phyloP scores from a whole-genome alignment of 1,140 invertebrate genomes.

The Elymnias hypermnestra region DNA sequence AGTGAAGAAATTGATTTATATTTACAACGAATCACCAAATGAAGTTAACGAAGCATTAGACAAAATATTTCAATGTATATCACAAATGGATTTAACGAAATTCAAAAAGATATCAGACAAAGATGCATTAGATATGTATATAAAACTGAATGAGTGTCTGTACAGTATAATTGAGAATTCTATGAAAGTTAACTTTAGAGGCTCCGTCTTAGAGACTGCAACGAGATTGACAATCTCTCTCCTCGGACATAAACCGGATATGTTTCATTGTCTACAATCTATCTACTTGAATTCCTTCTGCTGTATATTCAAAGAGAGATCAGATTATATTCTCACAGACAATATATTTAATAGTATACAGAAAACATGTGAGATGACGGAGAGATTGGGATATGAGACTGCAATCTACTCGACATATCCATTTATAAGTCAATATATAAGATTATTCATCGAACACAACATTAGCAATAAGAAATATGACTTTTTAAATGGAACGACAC shows the following conservation, averaged over 20 bases:
- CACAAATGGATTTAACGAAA: slow-evolving; percentile 25
- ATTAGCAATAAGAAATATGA: slow-evolving; percentile 9
- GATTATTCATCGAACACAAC: slow-evolving; percentile 41
- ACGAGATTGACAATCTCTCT: slow-evolving; percentile 28
- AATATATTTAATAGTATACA: slow-evolving; percentile 36
- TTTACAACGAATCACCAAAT: slow-evolving; percentile 34
- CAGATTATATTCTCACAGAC: slow-evolving; percentile 25
- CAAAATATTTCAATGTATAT: slow-evolving; percentile 39
- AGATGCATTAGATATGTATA: slow-evolving; percentile 36
- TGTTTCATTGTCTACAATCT: slow-evolving; percentile 48
- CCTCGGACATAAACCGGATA: slow-evolving; percentile 30
- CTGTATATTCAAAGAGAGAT: slow-evolving; percentile 34
- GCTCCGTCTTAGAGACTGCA: slow-evolving; percentile 25
- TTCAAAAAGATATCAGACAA: slow-evolving; percentile 37
- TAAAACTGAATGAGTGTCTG: slow-evolving; percentile 48
- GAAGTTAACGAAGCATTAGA: slow-evolving; percentile 31
- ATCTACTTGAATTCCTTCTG: slow-evolving; percentile 48
- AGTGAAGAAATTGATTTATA: slow-evolving; percentile 44
- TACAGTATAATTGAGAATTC: slow-evolving; percentile 46
- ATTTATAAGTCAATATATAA: slow-evolving; percentile 43
- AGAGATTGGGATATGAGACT: slow-evolving; percentile 40
- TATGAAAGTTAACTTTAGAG: slow-evolving; percentile 30
- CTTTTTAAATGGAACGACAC: slow-evolving; percentile 5
- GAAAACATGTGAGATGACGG: slow-evolving; percentile 32
- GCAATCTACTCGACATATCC: slow-evolving; percentile 43